A percentile compares a stretch with the other conserved stretches of the same genome.
Evolutionary conservation across 2,797 vertebrate genomes (phyloP).

Genomic region (Holocentrus rufus): DNA sequence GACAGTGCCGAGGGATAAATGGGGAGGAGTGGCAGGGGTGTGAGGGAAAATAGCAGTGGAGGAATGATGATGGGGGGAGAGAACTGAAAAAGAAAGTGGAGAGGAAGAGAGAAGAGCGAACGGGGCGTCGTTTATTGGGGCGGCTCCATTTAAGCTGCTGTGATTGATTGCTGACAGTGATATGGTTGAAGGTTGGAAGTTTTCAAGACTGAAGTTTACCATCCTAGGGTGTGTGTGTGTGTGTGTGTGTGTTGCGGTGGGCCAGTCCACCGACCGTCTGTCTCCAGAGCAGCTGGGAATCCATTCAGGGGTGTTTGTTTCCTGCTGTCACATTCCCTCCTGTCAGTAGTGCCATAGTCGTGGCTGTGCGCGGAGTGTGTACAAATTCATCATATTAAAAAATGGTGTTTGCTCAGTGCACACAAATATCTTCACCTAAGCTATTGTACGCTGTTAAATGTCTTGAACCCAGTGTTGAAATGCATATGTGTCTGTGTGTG

Average conservation of each 20-base stretch:
- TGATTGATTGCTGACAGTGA: conserved; percentile 29
- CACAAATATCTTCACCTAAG: conserved; percentile 23
- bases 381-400: not conserved
- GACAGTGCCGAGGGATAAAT: not conserved
- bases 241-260: conserved; percentile 48
- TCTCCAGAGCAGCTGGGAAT: conserved; percentile 82
- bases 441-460: conserved; percentile 1
- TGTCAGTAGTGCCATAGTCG: conserved; percentile 61
- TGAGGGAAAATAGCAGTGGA: not conserved
- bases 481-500: conserved; percentile 38
- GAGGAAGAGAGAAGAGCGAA: not conserved
- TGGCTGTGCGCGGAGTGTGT: not conserved
- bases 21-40: not conserved
- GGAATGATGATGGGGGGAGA: not conserved
- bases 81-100: not conserved
- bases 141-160: conserved; percentile 4
- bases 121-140: not conserved
- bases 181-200: conserved; percentile 25
- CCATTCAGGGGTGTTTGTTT: conserved; percentile 75
- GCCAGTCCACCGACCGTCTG: conserved; percentile 66
- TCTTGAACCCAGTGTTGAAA: not conserved
- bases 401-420: not conserved
- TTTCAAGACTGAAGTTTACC: conserved; percentile 21
- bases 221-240: conserved; percentile 38
- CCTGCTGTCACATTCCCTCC: conserved; percentile 71